Conservation (phyloP, 2,888 invertebrate genomes). For the Pandemis cinnamomeana region DNA sequence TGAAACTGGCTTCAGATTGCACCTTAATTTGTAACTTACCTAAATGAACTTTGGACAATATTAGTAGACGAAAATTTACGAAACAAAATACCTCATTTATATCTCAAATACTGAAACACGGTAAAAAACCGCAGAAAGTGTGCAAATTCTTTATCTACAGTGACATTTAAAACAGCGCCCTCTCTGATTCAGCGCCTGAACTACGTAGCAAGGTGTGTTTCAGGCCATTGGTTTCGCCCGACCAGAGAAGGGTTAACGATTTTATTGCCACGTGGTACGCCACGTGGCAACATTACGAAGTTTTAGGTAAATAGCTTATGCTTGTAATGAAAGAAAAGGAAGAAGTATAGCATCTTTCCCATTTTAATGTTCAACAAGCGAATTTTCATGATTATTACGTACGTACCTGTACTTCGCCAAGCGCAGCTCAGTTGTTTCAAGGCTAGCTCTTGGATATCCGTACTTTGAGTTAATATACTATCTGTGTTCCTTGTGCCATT, state of each 20-base stretch:
- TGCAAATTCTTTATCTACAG: background rate
- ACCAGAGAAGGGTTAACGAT: constrained; percentile 23
- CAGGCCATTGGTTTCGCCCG: constrained; percentile 1
- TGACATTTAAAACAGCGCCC: constrained; percentile 24
- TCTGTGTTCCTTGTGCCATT: too few relatives aligned
- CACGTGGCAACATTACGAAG: constrained; percentile 7
- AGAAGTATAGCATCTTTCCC: too few relatives aligned
- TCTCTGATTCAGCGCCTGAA: constrained; percentile 12
- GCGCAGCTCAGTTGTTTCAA: too few relatives aligned
- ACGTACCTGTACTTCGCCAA: too few relatives aligned
- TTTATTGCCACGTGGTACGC: constrained; percentile 20
- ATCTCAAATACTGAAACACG: background rate
- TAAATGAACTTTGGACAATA: too few relatives aligned
- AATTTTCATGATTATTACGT: too few relatives aligned
- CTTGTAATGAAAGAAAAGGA: background rate
- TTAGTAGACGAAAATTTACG: too few relatives aligned
- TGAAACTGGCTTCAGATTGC: too few relatives aligned
- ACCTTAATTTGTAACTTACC: too few relatives aligned
- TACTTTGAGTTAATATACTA: too few relatives aligned
- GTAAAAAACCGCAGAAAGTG: background rate
- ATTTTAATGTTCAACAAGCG: too few relatives aligned
- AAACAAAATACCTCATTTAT: background rate
- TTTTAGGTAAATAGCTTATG: background rate
- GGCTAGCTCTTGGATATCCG: too few relatives aligned
- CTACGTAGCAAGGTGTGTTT: background rate